Percentiles rank a stretch among this genome's conserved stretches.
phyloP scores from a whole-genome alignment of 2,797 vertebrate species.

The Micrastur ruficollis region DNA sequence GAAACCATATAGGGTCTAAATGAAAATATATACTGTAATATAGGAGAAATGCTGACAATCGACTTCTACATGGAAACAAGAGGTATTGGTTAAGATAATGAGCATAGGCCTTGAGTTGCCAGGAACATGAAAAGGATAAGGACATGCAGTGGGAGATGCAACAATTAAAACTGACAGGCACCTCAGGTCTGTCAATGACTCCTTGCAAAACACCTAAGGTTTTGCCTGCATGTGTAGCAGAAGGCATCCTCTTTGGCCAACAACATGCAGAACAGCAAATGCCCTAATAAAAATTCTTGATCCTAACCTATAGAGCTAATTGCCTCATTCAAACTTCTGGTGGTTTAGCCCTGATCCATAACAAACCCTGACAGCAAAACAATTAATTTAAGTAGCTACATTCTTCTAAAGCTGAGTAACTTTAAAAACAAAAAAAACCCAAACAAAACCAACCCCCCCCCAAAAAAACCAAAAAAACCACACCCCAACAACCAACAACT shows the following conservation, averaged over 20 bases:
- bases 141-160: background rate
- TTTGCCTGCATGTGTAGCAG: background rate
- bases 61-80: background rate
- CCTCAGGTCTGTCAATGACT: background rate
- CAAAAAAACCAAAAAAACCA: background rate
- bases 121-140: background rate
- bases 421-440: background rate
- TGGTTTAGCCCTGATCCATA: background rate
- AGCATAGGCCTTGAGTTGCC: background rate
- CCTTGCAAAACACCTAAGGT: background rate
- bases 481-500: background rate
- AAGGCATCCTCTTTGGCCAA: background rate
- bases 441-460: background rate
- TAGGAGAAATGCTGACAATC: conserved; percentile 14
- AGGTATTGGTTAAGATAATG: background rate
- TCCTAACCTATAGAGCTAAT: background rate
- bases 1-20: background rate
- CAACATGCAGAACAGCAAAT: background rate
- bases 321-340: background rate
- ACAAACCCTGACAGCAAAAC: background rate
- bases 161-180: background rate
- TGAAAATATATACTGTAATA: background rate
- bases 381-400: conserved; percentile 19
- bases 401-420: conserved; percentile 1
- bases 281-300: background rate